These are phyloP conservation scores for Lamellibrachia satsuma DNA, from an alignment of 2,888 invertebrate genomes.

Conservation along the genomic window DNA sequence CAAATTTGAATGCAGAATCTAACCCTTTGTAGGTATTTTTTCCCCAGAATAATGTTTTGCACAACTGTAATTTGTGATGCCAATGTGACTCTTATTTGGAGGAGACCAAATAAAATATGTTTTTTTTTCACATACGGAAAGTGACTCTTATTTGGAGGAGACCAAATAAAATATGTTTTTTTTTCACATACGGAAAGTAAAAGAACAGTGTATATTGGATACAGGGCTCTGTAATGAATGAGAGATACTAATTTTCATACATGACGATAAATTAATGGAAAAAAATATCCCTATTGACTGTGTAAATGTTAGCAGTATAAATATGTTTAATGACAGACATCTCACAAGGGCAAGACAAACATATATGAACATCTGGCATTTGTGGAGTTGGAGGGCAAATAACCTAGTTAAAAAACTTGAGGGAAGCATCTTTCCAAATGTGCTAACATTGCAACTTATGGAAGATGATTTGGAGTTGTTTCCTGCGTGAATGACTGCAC, in stretches of 20 bases:
- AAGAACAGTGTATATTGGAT: too few relatives aligned
- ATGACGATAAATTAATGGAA: too few relatives aligned
- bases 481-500: not conserved
- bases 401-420: not conserved
- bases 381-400: not conserved
- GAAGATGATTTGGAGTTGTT: not conserved
- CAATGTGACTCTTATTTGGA: not conserved
- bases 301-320: too few relatives aligned
- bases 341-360: too few relatives aligned
- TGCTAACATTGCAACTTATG: not conserved
- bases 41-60: not conserved
- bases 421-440: not conserved
- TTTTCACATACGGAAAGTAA: not conserved
- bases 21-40: not conserved
- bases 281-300: too few relatives aligned
- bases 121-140: not conserved
- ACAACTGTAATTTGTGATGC: not conserved
- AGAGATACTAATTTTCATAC: too few relatives aligned
- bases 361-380: too few relatives aligned
- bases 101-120: not conserved
- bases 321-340: too few relatives aligned
- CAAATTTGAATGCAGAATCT: not conserved
- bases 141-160: not conserved
- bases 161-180: too few relatives aligned
- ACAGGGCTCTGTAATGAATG: too few relatives aligned